phyloP scores from a whole-genome alignment of 2,797 vertebrate species.

The Poecilia gillii region DNA sequence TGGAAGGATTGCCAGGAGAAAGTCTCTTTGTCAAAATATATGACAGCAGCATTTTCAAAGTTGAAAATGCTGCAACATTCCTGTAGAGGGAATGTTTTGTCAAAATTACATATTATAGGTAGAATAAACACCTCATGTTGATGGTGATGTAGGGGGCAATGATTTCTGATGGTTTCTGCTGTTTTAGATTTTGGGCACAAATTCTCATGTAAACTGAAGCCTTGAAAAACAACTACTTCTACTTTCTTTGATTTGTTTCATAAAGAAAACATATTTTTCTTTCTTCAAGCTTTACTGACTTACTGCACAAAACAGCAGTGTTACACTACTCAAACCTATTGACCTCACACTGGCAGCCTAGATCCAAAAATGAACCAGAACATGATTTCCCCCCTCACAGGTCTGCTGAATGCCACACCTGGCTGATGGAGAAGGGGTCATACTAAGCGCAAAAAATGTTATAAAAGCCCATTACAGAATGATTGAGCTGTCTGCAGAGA shows the following conservation, averaged over 20 bases:
- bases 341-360: neutral
- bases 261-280: neutral
- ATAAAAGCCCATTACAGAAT: neutral
- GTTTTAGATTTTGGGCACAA: neutral
- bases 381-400: neutral
- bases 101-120: neutral
- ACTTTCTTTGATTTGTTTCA: neutral
- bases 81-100: no score
- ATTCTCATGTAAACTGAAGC: neutral
- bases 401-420: neutral
- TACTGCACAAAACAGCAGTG: constrained; percentile 4
- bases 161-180: neutral
- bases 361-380: neutral
- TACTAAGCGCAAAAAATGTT: neutral
- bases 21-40: neutral
- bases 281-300: neutral
- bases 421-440: neutral
- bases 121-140: no score
- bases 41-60: neutral
- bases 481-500: neutral
- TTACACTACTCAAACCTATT: neutral
- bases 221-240: neutral
- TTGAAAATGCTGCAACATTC: neutral
- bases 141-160: neutral
- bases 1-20: neutral